Percentiles rank a stretch among this genome's conserved stretches.
phyloP scores from a whole-genome alignment of 2,113 vertebrate genomes.

The Pterocles orientalis region DNA sequence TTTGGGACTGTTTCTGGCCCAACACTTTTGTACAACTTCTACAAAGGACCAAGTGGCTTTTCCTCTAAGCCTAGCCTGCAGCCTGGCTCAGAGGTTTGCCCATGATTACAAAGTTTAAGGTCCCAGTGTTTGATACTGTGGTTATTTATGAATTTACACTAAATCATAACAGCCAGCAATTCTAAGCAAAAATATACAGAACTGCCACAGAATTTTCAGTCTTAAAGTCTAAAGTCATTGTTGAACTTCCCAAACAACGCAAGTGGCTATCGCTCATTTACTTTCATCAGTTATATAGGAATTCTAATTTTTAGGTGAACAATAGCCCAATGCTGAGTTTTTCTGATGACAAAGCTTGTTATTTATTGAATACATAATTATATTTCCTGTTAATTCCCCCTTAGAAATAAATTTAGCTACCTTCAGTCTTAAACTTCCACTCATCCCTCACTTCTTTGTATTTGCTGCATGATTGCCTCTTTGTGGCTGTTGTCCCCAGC shows the following conservation, averaged over 20 bases:
- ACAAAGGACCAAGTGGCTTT: neutral
- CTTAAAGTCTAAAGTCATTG: neutral
- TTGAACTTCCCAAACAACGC: neutral
- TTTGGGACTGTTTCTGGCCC: neutral
- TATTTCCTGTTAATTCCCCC: neutral
- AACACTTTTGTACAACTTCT: neutral
- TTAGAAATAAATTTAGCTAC: neutral
- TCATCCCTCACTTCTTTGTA: neutral
- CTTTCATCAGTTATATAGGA: neutral
- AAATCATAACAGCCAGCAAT: neutral
- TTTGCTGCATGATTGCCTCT: neutral
- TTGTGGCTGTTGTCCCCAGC: neutral
- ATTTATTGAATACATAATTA: neutral
- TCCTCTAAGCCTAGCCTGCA: neutral
- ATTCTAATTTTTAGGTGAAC: neutral
- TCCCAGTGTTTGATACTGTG: neutral
- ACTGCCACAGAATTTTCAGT: neutral
- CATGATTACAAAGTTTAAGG: neutral
- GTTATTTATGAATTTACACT: neutral
- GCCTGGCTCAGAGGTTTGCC: neutral
- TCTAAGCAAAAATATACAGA: neutral
- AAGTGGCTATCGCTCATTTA: neutral
- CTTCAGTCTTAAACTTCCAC: neutral
- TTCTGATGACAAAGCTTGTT: neutral
- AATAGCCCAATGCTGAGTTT: rapidly evolving